Evolutionary conservation across 2,113 vertebrate species (phyloP).

Genomic region (Muscicapa adusta): DNA sequence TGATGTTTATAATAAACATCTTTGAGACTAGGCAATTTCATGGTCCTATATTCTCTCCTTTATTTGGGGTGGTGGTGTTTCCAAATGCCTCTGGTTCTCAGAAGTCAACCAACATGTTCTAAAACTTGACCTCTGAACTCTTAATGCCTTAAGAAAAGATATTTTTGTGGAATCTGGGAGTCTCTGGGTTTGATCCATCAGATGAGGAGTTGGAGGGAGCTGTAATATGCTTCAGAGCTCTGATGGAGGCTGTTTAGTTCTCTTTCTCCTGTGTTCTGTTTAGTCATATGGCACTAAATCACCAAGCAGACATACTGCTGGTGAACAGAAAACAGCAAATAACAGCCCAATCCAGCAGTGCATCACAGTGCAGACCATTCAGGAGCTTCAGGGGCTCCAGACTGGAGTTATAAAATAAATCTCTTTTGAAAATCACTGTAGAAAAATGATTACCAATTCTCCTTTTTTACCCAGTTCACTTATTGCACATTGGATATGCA

Average conservation of each 20-base stretch:
- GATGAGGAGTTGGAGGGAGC: not conserved
- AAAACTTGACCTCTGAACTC: not conserved
- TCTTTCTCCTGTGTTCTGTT: not conserved
- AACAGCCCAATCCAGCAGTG: not conserved
- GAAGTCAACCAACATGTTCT: not conserved
- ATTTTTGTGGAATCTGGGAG: not conserved
- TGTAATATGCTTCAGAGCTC: not conserved
- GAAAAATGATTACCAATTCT: not conserved
- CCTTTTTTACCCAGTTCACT: not conserved
- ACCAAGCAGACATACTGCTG: not conserved
- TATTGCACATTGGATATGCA: not conserved
- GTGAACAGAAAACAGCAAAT: not conserved
- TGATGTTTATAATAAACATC: not conserved
- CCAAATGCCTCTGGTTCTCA: not conserved
- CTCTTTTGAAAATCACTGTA: not conserved
- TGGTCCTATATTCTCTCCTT: not conserved
- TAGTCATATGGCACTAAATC: not conserved
- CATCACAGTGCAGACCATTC: not conserved
- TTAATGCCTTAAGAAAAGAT: not conserved
- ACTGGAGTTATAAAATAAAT: not conserved
- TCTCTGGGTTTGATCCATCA: not conserved
- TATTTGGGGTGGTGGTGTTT: not conserved
- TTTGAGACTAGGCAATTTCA: not conserved
- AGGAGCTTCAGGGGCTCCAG: not conserved
- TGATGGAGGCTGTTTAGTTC: not conserved